Conservation (phyloP, 1,140 invertebrate genomes). For the Brachionus asplanchnoidis region DNA sequence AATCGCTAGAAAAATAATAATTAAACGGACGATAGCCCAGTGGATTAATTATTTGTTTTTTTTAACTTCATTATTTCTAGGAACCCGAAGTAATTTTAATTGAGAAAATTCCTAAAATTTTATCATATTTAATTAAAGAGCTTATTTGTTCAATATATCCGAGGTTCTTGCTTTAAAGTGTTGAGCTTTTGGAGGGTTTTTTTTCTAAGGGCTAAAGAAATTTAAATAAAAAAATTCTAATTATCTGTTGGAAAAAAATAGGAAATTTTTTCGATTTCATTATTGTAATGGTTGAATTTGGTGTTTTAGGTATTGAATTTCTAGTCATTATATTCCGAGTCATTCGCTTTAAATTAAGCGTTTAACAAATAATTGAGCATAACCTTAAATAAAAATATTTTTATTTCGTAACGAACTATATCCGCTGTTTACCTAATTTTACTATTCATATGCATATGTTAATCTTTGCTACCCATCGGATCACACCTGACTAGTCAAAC, state of each 20-base stretch:
- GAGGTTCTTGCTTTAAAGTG: background rate
- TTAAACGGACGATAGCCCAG: conserved; percentile 1
- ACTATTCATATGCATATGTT: conserved; percentile 16
- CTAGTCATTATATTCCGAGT: background rate
- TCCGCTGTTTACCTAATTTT: background rate
- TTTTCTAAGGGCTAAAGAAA: background rate
- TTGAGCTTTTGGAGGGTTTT: background rate
- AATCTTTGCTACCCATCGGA: conserved; percentile 14
- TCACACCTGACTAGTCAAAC: conserved; percentile 16
- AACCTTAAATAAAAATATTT: background rate
- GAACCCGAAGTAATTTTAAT: background rate
- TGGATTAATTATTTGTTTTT: conserved; percentile 6
- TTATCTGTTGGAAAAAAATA: background rate
- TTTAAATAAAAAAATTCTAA: background rate
- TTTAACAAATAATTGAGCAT: conserved; percentile 30
- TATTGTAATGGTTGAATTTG: background rate
- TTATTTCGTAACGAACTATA: background rate
- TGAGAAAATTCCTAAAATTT: background rate
- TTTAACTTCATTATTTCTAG: background rate
- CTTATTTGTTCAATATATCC: background rate
- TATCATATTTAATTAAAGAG: background rate
- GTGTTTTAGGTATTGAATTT: background rate
- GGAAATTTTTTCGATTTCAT: background rate
- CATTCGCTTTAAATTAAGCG: conserved; percentile 1
- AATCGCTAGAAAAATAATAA: background rate